These are phyloP conservation scores for Hermatobates lingyangjiaoensis DNA, from an alignment of 1,140 invertebrate genomes.

Conservation along the genomic window DNA sequence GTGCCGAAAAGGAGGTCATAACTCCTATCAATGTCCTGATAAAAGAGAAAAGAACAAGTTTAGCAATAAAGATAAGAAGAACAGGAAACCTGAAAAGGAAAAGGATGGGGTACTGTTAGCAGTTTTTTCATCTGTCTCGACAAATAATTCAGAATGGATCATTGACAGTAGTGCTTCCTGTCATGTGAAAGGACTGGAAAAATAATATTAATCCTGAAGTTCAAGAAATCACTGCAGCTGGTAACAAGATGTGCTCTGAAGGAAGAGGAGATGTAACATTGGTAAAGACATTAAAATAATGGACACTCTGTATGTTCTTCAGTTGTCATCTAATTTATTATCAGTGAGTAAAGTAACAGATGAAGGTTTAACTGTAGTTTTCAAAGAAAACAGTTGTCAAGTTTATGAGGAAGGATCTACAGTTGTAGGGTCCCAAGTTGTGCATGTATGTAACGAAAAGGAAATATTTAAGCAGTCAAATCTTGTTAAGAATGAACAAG, in stretches of 20 bases:
- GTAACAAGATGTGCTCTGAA: background rate
- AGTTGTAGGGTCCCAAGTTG: background rate
- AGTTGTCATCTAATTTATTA: background rate
- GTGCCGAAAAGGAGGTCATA: slow-evolving; percentile 1
- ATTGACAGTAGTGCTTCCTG: background rate
- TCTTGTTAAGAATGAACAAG: background rate
- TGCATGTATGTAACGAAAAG: background rate
- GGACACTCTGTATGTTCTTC: background rate
- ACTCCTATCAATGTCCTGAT: background rate
- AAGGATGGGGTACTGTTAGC: background rate
- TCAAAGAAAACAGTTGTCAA: background rate
- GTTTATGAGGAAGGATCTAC: background rate
- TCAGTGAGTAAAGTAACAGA: slow-evolving; percentile 3
- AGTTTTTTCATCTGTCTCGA: background rate
- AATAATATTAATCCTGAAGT: background rate
- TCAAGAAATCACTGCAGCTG: slow-evolving; percentile 1
- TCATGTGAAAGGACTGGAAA: background rate
- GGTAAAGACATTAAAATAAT: background rate
- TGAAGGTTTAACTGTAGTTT: background rate
- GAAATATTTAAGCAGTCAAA: background rate
- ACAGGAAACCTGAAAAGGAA: too few species aligned
- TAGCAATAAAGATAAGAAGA: background rate
- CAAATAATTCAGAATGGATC: background rate
- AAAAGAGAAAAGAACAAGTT: background rate
- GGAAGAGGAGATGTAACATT: background rate